These are phyloP conservation scores for Perizoma affinitatum DNA, from an alignment of 2,888 invertebrate species.

Conservation along the genomic window DNA sequence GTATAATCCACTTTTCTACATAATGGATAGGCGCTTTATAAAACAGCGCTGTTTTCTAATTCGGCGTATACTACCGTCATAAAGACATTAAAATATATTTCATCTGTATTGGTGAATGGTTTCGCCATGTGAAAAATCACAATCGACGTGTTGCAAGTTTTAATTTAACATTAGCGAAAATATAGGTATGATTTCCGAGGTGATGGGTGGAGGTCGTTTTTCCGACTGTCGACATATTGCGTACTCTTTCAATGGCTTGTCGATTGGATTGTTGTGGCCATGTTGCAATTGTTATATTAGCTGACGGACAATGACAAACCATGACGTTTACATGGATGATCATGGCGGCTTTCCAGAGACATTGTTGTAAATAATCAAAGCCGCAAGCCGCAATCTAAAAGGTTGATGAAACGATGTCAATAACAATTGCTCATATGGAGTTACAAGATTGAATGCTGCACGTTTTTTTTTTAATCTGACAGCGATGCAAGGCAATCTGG, in stretches of 20 bases:
- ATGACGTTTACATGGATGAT: constrained; percentile 39
- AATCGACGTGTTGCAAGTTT: constrained; percentile 29
- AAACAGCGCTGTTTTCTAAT: no score
- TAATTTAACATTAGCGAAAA: constrained; percentile 41
- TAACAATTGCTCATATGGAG: constrained; percentile 33
- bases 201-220: constrained; percentile 43
- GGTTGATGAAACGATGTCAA: constrained; percentile 30
- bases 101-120: no score
- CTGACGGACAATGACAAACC: constrained; percentile 34
- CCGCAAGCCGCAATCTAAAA: constrained; percentile 33
- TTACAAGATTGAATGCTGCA: constrained; percentile 28
- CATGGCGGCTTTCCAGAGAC: constrained; percentile 20
- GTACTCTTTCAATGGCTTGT: constrained; percentile 43
- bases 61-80: no score
- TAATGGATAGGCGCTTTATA: no score
- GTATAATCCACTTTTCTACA: no score
- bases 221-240: constrained; percentile 36
- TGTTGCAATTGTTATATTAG: constrained; percentile 35
- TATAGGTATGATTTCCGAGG: constrained; percentile 33
- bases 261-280: constrained; percentile 45
- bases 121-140: neutral
- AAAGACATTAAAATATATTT: no score
- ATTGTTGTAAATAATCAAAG: constrained; percentile 9
- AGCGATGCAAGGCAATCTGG: constrained; percentile 29
- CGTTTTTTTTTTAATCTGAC: constrained; percentile 31